Conservation (phyloP, 2,797 vertebrate species). For the Chrysocyon brachyurus region DNA sequence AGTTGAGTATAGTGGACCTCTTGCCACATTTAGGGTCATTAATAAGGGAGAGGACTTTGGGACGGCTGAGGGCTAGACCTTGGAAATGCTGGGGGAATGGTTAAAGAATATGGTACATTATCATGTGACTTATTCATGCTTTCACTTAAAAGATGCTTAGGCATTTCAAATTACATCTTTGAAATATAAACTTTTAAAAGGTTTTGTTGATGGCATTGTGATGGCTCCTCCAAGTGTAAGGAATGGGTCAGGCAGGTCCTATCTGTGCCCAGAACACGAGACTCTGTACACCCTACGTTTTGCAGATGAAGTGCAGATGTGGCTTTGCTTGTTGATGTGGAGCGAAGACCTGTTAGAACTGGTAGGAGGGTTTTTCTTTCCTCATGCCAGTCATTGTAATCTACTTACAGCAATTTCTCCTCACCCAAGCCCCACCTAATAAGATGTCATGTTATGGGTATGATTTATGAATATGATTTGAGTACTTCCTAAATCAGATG, state of each 20-base stretch:
- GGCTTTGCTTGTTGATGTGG: background rate
- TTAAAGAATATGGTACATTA: background rate
- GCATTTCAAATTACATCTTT: conserved; percentile 5
- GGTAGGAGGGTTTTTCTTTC: conserved; percentile 27
- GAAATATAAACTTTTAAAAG: conserved; percentile 41
- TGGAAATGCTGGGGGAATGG: background rate
- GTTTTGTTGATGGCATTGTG: background rate
- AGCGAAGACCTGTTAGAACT: conserved; percentile 18
- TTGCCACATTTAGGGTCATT: background rate
- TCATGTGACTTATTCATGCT: background rate
- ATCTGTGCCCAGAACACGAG: background rate
- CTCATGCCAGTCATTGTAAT: background rate
- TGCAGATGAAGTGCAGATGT: background rate
- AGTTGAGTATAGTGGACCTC: background rate
- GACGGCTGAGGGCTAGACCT: background rate
- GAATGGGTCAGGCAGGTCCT: background rate
- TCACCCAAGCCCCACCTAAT: background rate
- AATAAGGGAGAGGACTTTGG: background rate
- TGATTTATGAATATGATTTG: conserved; percentile 28
- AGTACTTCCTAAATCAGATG: conserved; percentile 11
- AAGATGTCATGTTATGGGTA: background rate
- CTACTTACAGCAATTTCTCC: background rate
- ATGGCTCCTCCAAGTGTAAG: background rate
- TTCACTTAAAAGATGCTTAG: conserved; percentile 2
- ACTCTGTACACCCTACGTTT: background rate